Evolutionary conservation across 2,888 invertebrate genomes (phyloP), one percentile per base, ranked within the genome.

Genomic region (Drosophila macrospina): DNA sequence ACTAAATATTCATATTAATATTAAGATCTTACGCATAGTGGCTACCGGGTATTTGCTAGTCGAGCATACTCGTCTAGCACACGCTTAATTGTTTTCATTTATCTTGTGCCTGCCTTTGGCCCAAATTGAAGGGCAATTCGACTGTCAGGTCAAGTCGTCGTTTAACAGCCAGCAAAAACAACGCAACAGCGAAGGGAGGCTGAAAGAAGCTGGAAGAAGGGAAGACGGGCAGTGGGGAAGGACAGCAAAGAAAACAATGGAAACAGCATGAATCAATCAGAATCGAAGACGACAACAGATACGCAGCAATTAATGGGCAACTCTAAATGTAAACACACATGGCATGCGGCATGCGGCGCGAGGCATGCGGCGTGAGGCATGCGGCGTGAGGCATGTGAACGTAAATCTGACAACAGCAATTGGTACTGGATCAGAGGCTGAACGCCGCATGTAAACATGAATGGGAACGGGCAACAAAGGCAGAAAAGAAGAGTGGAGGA

Each of bases 281-380:
- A 55, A 63, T 34, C 24, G 44, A 32, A 63, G 51, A 76, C 50
- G 60, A 65, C 65, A 60, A 76, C 52, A 48, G 54, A 64, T 63
- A 59, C 52, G 78, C 65, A 60, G 56, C 78, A 76, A 76, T 69
- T 78, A 78, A 78, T 74, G 59, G 50, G 36, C 50, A 62, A 48
- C 69, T 48, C 47, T 28, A 47, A 69, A 65, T 59, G 69, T 69
- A 69, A 74, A 56, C 61, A 76, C 57, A 75, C 60, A 59, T 51
- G 57, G 39, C 32, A 36, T 36, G 16, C 30, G 63, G 47, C 61
- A 59, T 42, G 13, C 11, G 7, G 32, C 44, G 52, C 48, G 56
- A 11, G 52, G 48, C 51, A 52, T 47, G 34, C 16, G 48, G 52
- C 10, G 26, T 48, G 5, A 7, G 20, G 44, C 44, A 10, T 15